A percentile compares a stretch with the other conserved stretches of the same genome.
phyloP scores from a whole-genome alignment of 1,140 invertebrate genomes.

The Acyrthosiphon pisum region DNA sequence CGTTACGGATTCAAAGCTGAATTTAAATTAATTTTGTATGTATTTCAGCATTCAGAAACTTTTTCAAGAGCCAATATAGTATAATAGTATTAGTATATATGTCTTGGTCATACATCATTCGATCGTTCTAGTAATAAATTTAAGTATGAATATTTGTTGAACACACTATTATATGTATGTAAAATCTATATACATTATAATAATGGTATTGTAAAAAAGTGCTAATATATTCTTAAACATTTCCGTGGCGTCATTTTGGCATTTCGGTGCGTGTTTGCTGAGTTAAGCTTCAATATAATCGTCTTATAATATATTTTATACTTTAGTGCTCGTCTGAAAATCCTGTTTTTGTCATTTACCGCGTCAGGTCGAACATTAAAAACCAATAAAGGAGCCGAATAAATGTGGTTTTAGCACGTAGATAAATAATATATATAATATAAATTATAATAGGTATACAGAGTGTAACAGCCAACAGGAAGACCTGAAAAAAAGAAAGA shows the following conservation, averaged over 20 bases:
- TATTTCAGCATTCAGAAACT: not conserved
- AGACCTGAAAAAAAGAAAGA: no score
- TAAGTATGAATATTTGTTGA: not conserved
- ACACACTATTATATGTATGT: not conserved
- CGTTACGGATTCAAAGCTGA: not conserved
- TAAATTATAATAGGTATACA: not conserved
- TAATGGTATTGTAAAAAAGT: not conserved
- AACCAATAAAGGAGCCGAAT: constrained; percentile 46
- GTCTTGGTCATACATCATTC: not conserved
- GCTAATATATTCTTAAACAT: not conserved
- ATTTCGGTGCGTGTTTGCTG: not conserved
- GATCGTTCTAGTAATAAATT: not conserved
- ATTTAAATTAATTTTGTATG: constrained; percentile 3
- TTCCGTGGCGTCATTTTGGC: not conserved
- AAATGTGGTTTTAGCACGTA: constrained; percentile 41
- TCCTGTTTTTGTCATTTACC: constrained; percentile 47
- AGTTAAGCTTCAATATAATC: constrained; percentile 42
- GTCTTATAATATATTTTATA: constrained; percentile 21
- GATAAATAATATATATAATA: not conserved
- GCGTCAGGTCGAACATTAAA: constrained; percentile 31
- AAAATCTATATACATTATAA: not conserved
- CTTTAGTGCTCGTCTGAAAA: not conserved
- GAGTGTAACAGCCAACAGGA: no score
- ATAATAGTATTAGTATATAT: not conserved
- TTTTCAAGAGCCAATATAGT: not conserved